phyloP scores from a whole-genome alignment of 2,113 vertebrate genomes.

The Condylura cristata region DNA sequence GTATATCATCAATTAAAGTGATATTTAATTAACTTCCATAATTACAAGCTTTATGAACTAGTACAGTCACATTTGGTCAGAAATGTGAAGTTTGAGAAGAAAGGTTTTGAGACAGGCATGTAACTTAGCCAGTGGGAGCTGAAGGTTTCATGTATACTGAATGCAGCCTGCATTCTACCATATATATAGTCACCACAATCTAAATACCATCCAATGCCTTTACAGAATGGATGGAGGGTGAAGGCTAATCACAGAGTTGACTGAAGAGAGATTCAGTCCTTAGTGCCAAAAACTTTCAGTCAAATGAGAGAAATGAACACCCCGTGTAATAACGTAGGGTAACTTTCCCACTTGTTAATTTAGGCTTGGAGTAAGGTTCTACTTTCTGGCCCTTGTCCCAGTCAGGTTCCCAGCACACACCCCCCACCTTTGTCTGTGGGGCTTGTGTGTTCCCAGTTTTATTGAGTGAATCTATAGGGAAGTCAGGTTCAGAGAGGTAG shows the following conservation, averaged over 20 bases:
- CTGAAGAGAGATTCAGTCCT: background rate
- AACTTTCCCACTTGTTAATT: background rate
- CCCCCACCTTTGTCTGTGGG: background rate
- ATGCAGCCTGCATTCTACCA: background rate
- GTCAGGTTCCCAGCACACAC: too few relatives aligned
- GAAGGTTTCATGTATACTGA: too few relatives aligned
- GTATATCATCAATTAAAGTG: background rate
- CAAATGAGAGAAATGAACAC: background rate
- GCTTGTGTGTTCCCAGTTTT: background rate
- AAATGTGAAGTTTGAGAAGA: background rate
- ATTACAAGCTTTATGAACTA: background rate
- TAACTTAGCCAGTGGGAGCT: background rate
- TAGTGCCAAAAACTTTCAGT: background rate
- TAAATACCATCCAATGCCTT: accelerated
- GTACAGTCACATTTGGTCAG: background rate
- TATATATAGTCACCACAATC: too few relatives aligned
- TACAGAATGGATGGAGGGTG: background rate
- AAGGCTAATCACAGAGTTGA: background rate
- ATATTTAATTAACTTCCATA: slow-evolving; percentile 19
- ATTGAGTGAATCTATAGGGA: accelerated
- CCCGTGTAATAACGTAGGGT: background rate
- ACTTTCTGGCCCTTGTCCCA: too few relatives aligned
- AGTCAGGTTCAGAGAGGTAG: background rate
- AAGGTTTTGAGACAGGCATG: background rate
- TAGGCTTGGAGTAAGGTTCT: background rate